phyloP scores from a whole-genome alignment of 1,140 invertebrate species.

The Lysiphlebus fabarum region DNA sequence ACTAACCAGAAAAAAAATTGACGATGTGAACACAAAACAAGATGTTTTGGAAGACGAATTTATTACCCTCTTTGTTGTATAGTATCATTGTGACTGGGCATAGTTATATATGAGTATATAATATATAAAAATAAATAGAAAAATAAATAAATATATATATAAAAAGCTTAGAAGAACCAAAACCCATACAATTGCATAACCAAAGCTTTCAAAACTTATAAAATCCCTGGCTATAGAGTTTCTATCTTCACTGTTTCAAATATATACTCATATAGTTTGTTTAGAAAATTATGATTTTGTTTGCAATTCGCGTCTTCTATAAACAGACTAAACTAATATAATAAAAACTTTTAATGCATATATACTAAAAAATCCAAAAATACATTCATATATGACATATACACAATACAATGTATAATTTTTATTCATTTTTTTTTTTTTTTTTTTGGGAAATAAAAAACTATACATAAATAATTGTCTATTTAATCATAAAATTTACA shows the following conservation, averaged over 20 bases:
- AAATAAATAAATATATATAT: background rate
- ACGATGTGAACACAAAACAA: background rate
- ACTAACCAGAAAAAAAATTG: slow-evolving; percentile 4
- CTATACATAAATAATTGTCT: no score
- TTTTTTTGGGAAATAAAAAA: no score
- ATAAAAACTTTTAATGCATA: background rate
- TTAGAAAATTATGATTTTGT: background rate
- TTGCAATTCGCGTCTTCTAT: background rate
- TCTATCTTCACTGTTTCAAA: background rate
- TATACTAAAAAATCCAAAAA: background rate
- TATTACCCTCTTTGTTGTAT: slow-evolving; percentile 23
- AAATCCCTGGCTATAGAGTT: no score
- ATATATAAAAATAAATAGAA: background rate
- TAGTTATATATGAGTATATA: background rate
- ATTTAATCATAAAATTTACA: no score
- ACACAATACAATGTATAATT: background rate
- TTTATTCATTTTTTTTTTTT: no score
- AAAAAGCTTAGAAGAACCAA: background rate
- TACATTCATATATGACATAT: background rate
- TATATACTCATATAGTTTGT: background rate
- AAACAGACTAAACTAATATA: background rate
- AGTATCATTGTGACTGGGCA: slow-evolving; percentile 7
- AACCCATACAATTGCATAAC: no score
- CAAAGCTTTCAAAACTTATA: no score
- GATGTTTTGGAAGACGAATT: slow-evolving; percentile 18